These are phyloP conservation scores for Chalcis sispes DNA, from an alignment of 2,888 invertebrate genomes.

Conservation along the genomic window DNA sequence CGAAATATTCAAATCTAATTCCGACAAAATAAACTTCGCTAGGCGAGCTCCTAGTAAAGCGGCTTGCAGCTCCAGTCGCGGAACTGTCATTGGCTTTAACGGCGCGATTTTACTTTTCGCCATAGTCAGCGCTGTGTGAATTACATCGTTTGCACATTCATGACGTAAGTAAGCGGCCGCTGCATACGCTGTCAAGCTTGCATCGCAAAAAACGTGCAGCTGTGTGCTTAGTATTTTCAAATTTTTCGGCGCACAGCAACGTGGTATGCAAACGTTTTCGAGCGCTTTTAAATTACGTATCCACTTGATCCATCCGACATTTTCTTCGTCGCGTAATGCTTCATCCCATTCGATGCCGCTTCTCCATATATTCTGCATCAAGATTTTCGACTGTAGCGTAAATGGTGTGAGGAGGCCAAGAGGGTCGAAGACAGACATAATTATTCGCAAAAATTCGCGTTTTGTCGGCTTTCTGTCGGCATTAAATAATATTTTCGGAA, in stretches of 20 bases:
- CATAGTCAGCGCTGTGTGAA: not conserved
- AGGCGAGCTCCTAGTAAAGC: not conserved
- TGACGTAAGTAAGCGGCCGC: not conserved
- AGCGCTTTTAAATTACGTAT: not conserved
- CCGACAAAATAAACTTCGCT: not conserved
- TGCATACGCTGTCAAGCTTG: not conserved
- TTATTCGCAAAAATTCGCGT: not conserved
- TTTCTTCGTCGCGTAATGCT: not conserved
- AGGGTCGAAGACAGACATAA: too few relatives aligned
- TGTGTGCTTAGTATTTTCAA: too few relatives aligned
- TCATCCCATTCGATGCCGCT: conserved; percentile 20
- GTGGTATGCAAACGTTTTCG: not conserved
- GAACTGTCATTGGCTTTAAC: not conserved
- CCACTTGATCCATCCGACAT: not conserved
- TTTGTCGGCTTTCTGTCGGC: conserved; percentile 8
- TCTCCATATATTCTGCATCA: conserved; percentile 9
- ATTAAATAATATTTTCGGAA: too few relatives aligned
- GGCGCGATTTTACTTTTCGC: not conserved
- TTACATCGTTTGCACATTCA: not conserved
- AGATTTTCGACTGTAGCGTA: not conserved
- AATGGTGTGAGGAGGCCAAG: conserved; percentile 8
- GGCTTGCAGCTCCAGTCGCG: conserved; percentile 8
- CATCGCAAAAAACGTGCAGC: too few relatives aligned
- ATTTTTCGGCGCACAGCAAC: not conserved
- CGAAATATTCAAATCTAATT: not conserved